phyloP scores from a whole-genome alignment of 2,113 vertebrate genomes.

The Progne subis region DNA sequence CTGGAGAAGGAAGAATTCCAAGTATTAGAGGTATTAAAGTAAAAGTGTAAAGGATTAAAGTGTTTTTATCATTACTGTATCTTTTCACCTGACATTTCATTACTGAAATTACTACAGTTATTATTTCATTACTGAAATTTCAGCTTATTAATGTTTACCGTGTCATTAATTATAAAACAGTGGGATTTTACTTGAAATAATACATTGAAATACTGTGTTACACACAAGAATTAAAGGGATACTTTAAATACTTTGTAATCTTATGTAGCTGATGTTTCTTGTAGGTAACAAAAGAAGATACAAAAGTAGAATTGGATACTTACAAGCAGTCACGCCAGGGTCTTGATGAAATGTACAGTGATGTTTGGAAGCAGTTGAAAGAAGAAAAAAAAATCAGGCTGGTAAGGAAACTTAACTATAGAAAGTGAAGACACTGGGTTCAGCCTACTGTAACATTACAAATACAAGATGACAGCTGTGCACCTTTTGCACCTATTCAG shows the following conservation, averaged over 20 bases:
- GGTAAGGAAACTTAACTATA: conserved; percentile 72
- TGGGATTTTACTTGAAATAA: background rate
- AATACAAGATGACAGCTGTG: background rate
- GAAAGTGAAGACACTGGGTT: background rate
- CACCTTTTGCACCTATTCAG: background rate
- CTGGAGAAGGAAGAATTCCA: background rate
- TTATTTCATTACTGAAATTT: background rate
- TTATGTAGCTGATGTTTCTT: background rate
- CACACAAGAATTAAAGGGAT: background rate
- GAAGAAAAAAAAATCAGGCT: conserved; percentile 89
- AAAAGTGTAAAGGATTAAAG: background rate
- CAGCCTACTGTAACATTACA: background rate
- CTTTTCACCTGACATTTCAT: background rate
- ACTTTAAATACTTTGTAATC: background rate
- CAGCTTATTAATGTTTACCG: background rate
- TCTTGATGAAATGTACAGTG: conserved; percentile 96
- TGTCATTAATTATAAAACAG: background rate
- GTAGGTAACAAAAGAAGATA: conserved; percentile 92
- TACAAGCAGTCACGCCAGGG: conserved; percentile 94
- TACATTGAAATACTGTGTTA: background rate
- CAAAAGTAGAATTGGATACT: conserved; percentile 93
- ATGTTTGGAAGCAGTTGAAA: conserved; percentile 94
- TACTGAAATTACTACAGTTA: background rate
- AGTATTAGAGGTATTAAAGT: background rate
- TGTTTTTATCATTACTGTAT: background rate